Evolutionary conservation across 2,888 invertebrate species (phyloP), one percentile per base, ranked within the genome.

Genomic region (Theretra japonica): DNA sequence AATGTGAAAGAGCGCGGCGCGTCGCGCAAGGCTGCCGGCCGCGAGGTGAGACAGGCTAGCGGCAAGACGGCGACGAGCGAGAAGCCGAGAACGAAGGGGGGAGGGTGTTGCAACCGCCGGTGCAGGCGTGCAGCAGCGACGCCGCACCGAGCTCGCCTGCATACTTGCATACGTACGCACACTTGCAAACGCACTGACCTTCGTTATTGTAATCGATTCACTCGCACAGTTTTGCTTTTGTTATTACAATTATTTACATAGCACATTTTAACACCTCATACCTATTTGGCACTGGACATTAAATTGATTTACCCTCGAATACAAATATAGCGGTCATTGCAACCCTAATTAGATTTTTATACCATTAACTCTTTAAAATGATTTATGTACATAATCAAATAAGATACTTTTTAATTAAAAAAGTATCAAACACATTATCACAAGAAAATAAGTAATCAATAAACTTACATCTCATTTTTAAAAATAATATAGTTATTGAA

Each of bases 11-110:
- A 94, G 94, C 93, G 94, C 94, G 94, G 94, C 94, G 94, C 94
- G 94, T 93, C 93, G 94, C 93, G 93, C 93, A 92, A 93, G 93
- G 94, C 93, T 93, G 93, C 93, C 94, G 94, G 94, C 94, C 94
- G 94, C 94, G 93, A 94, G 94, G 93, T 93, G 94, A 94, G 94
- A 94, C 94, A 93, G 93, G 94, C 93, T 90, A 93, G 92, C 93
- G 93, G 93, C 93, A 92, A 93, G 94, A 92, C 93, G 91, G 90
- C 92, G 89, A 89, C 92, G 94, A 93, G 92, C 89, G 94, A 93
- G 93, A 93, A 93, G 89, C 90, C 91, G 92, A 88, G 92, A 93
- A 91, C 85, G 92, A 93, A 91, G 94, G 92, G 94, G 94, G 93
- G 94, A 93, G 94, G 93, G 94, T 93, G 92, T 93, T 94, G 94